These are phyloP conservation scores for Tupiocoris notatus DNA, from an alignment of 2,888 invertebrate species.

Conservation along the genomic window DNA sequence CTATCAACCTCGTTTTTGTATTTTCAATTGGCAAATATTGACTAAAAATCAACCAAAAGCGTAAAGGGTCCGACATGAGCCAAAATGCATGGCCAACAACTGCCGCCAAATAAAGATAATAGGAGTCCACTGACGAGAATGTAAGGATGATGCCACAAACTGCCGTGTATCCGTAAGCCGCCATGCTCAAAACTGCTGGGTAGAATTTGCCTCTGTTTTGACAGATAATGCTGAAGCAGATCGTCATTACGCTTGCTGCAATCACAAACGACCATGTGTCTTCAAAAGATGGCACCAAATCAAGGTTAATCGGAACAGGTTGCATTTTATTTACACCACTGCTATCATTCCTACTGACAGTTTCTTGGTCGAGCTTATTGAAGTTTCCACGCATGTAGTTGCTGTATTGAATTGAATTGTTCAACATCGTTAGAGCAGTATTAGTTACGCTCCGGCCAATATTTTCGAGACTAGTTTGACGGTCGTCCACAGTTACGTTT, in stretches of 20 bases:
- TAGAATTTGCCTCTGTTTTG: neutral
- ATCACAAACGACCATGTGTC: neutral
- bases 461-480: too few species aligned
- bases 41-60: neutral
- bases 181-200: neutral
- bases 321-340: neutral
- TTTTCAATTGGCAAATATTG: neutral
- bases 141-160: neutral
- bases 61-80: neutral
- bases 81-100: neutral
- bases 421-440: too few species aligned
- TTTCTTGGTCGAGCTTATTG: neutral
- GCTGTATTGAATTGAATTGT: neutral
- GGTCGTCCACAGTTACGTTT: too few species aligned
- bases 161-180: neutral
- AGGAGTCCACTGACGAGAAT: neutral
- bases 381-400: neutral
- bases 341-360: neutral
- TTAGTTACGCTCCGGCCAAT: too few species aligned
- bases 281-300: neutral
- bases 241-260: neutral
- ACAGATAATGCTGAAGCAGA: neutral
- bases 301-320: neutral
- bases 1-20: neutral
- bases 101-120: neutral